Base-by-base conservation (phyloP, 2,113 vertebrate species). In the Micronycteris hirsuta region DNA sequence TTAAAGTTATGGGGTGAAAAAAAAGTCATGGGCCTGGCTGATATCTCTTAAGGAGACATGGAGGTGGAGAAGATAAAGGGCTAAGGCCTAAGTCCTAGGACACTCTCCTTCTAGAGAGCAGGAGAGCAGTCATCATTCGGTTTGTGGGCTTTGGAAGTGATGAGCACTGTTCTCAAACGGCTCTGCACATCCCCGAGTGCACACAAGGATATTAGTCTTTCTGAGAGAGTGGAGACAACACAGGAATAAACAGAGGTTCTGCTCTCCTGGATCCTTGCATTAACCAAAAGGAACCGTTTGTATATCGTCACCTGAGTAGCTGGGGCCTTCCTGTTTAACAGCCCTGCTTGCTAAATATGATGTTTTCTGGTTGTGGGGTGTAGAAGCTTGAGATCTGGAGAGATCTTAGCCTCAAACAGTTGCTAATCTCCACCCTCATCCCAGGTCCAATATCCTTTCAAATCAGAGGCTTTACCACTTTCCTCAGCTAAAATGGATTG, bases 391-490 rank as follows among this genome's bases (percentile, higher is more conserved):
- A 96, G 73, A 83, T 83, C 47, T 15, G 12, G 36, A 83, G 63
- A 92, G 56, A 92, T 89, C 49, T 76, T 22, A 86, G 36, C 28
- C 4, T 94, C 36, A 28, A 61, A 54, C 26, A 36, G 61, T 63
- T 89, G 58, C 31, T 13, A 65, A 16, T 93, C 16, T 81, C 83
- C 2, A 61, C 45, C n/a, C 47, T 95, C 22, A 87, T 38, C n/a
- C 49, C 41, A 91, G 24, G 49, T 93, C 83, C 24, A 86, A 14
- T 65, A 45, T 85, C n/a, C 43, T 86, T 65, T 94, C 54, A 97
- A 86, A 80, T 78, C n/a, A 74, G 63, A 95, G 43, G 11, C 9
- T 6, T 93, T 4, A 36, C n/a, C 17, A 83, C 54, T 73, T 65
- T 87, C 33, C 41, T 91, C 73, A 73, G 36, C 76, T 83, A 54